These are phyloP conservation scores for Graphium colonna DNA, from an alignment of 2,888 invertebrate genomes.

Conservation along the genomic window DNA sequence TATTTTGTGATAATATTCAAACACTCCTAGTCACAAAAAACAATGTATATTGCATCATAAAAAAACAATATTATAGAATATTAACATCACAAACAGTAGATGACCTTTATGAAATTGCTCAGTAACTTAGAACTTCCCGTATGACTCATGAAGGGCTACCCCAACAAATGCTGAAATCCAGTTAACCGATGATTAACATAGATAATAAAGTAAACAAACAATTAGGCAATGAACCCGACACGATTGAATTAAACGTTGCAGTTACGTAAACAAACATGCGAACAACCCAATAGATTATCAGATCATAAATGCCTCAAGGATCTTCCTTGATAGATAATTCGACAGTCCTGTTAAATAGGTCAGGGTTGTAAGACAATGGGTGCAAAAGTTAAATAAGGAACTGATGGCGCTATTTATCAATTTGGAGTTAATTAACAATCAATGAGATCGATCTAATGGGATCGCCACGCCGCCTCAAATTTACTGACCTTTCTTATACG, in stretches of 20 bases:
- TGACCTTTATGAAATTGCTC: slow-evolving; percentile 1
- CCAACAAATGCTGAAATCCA: slow-evolving; percentile 1
- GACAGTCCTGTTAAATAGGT: slow-evolving; percentile 12
- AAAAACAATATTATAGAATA: no score
- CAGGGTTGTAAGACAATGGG: background rate
- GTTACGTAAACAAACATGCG: slow-evolving; percentile 7
- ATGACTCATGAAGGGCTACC: background rate
- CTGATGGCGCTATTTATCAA: background rate
- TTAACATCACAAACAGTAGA: slow-evolving; percentile 23
- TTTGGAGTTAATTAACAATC: background rate
- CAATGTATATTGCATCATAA: no score
- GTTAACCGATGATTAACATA: slow-evolving; percentile 23
- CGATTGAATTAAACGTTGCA: no score
- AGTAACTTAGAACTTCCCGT: background rate
- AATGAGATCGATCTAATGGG: background rate
- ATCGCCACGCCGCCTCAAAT: background rate
- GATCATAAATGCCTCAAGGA: slow-evolving; percentile 4
- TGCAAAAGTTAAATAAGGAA: no score
- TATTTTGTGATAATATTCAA: no score
- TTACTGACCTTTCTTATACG: background rate
- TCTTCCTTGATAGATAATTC: slow-evolving; percentile 15
- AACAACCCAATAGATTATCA: slow-evolving; percentile 3
- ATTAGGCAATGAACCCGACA: slow-evolving; percentile 4
- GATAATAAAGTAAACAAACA: slow-evolving; percentile 37
- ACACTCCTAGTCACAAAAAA: no score